Percentiles rank a stretch among this genome's conserved stretches.
Evolutionary conservation across 2,888 invertebrate genomes (phyloP).

Genomic region (Drosophila dives): DNA sequence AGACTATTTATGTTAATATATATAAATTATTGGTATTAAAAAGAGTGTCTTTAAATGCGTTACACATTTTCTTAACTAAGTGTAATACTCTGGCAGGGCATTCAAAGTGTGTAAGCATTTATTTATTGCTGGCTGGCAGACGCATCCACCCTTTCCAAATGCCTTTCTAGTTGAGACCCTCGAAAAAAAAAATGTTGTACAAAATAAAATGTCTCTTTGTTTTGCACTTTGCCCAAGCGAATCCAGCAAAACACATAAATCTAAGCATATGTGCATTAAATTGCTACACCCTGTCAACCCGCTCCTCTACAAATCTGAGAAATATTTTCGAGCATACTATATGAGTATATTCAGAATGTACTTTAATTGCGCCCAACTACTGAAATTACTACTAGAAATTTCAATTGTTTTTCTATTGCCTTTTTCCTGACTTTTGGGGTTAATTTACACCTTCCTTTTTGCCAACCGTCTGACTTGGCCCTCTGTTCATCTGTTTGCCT

Average conservation of each 20-base stretch:
- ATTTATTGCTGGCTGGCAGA: conserved; percentile 60
- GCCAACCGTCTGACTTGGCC: conserved; percentile 14
- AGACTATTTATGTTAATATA: not conserved
- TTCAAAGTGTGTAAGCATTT: conserved; percentile 39
- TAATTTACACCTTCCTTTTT: conserved; percentile 55
- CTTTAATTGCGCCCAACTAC: conserved; percentile 62
- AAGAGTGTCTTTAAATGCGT: not conserved
- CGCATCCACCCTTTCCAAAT: conserved; percentile 22
- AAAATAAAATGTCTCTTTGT: conserved; percentile 78
- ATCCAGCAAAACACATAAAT: conserved; percentile 76
- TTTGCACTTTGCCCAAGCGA: conserved; percentile 69
- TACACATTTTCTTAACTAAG: not conserved
- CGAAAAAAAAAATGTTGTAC: conserved; percentile 55
- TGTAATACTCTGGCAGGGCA: conserved; percentile 7
- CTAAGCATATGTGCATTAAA: conserved; percentile 78
- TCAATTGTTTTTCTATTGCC: conserved; percentile 73
- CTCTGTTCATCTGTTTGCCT: conserved; percentile 22
- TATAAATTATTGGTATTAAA: not conserved
- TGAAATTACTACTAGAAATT: conserved; percentile 45
- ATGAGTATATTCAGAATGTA: conserved; percentile 17
- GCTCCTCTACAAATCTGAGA: not conserved
- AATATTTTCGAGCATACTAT: conserved; percentile 31
- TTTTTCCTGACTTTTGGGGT: conserved; percentile 28
- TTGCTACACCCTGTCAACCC: conserved; percentile 39
- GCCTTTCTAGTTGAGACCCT: conserved; percentile 18